Conservation (phyloP, 2,113 vertebrate genomes). For the Galemys pyrenaicus region DNA sequence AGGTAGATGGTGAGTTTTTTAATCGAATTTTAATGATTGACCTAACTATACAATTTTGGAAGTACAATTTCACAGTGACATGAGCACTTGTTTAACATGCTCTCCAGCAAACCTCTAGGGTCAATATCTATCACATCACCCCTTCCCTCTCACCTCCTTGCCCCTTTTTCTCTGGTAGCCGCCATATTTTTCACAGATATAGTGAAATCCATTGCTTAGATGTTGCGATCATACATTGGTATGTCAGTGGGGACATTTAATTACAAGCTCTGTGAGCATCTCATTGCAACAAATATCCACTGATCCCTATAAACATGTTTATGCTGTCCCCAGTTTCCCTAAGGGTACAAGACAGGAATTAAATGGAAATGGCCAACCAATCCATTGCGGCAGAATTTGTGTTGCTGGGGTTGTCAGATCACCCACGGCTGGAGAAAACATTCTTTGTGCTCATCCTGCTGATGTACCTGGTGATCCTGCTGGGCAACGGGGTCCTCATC, state of each 20-base stretch:
- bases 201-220: background rate
- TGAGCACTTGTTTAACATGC: too few relatives aligned
- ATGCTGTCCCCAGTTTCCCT: slow-evolving; percentile 28
- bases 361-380: slow-evolving; percentile 64
- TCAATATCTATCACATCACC: too few relatives aligned
- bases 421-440: background rate
- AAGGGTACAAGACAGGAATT: background rate
- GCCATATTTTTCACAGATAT: background rate
- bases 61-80: too few relatives aligned
- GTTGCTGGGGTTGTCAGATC: slow-evolving; percentile 53
- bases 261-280: background rate
- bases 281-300: background rate
- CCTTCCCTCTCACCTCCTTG: too few relatives aligned
- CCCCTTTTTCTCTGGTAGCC: too few relatives aligned
- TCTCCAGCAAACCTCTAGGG: too few relatives aligned
- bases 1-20: background rate
- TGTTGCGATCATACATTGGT: background rate
- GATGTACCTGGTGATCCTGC: slow-evolving; percentile 12
- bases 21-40: too few relatives aligned
- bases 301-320: background rate
- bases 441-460: slow-evolving; percentile 46
- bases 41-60: too few relatives aligned
- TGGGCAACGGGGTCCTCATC: slow-evolving; percentile 50
- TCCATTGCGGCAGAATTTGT: slow-evolving; percentile 55
- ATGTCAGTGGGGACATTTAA: background rate